These are phyloP conservation scores for Limenitis arthemis DNA, from an alignment of 2,888 invertebrate species.

Conservation along the genomic window DNA sequence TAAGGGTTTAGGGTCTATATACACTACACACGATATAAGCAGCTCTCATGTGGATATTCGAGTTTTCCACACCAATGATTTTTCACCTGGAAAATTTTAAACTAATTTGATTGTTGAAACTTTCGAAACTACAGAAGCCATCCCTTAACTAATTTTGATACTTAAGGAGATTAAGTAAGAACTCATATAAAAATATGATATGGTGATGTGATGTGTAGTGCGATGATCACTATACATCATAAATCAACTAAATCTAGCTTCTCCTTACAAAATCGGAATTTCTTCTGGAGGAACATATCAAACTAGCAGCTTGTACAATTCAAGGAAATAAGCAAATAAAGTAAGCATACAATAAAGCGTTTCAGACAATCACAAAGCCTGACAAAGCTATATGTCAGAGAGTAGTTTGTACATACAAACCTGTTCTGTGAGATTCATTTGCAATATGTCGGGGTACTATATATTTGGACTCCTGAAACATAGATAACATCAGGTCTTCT, in stretches of 20 bases:
- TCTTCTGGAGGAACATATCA: too few relatives aligned
- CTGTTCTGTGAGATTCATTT: constrained; percentile 58
- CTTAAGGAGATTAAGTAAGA: too few relatives aligned
- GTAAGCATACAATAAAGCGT: too few relatives aligned
- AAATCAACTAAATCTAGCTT: too few relatives aligned
- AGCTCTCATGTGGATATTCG: constrained; percentile 67
- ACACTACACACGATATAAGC: constrained; percentile 30
- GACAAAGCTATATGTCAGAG: constrained; percentile 1
- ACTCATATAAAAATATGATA: too few relatives aligned
- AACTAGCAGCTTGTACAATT: too few relatives aligned
- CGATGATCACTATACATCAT: too few relatives aligned
- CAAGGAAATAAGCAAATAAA: too few relatives aligned
- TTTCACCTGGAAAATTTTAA: constrained; percentile 49
- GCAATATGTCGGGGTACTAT: constrained; percentile 56
- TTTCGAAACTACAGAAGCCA: too few relatives aligned
- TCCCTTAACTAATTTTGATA: too few relatives aligned
- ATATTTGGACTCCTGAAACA: constrained; percentile 64
- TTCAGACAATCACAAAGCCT: neutral
- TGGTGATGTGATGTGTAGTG: too few relatives aligned
- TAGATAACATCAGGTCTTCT: constrained; percentile 60
- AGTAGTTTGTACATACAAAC: constrained; percentile 32
- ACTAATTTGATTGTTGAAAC: neutral
- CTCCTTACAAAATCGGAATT: too few relatives aligned
- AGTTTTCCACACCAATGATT: constrained; percentile 65
- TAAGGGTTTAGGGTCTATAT: constrained; percentile 35